Evolutionary conservation across 2,797 vertebrate species (phyloP).

Genomic region (Sciurus carolinensis): DNA sequence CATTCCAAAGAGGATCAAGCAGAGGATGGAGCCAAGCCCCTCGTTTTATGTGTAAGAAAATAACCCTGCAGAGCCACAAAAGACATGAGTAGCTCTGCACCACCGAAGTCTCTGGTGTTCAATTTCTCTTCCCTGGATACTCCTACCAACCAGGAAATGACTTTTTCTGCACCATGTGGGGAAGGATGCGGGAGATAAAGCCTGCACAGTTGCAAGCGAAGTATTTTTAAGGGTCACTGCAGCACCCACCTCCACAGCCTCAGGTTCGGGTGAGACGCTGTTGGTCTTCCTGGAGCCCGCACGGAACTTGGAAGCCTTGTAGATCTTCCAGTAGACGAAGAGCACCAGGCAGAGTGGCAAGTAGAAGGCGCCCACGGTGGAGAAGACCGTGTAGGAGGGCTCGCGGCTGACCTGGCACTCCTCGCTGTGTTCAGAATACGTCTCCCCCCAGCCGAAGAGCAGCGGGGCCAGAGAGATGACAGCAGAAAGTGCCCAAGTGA

Average conservation of each 20-base stretch:
- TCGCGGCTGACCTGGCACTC: constrained; percentile 97
- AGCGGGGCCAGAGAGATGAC: constrained; percentile 96
- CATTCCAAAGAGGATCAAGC: not conserved
- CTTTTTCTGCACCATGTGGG: not conserved
- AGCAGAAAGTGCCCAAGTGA: constrained; percentile 96
- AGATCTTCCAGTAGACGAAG: constrained; percentile 99
- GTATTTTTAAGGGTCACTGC: not conserved
- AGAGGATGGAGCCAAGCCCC: not conserved
- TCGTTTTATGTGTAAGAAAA: not conserved
- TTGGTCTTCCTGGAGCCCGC: constrained; percentile 95
- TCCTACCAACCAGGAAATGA: not conserved
- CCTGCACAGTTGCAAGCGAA: not conserved
- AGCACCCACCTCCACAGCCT: constrained; percentile 91
- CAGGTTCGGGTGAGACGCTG: constrained; percentile 95
- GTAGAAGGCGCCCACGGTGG: constrained; percentile 98
- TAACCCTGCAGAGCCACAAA: not conserved
- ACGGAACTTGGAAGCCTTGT: constrained; percentile 97
- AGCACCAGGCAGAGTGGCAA: constrained; percentile 97
- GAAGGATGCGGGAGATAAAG: too few relatives aligned
- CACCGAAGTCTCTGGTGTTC: not conserved
- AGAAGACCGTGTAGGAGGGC: constrained; percentile 97
- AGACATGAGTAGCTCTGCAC: not conserved
- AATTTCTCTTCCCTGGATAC: not conserved
- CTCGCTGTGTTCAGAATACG: constrained; percentile 93
- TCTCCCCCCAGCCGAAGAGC: constrained; percentile 97